Percentiles rank a stretch among this genome's conserved stretches.
These are phyloP conservation scores for Centruroides sculpturatus DNA, from an alignment of 1,140 invertebrate genomes.

Conservation along the genomic window DNA sequence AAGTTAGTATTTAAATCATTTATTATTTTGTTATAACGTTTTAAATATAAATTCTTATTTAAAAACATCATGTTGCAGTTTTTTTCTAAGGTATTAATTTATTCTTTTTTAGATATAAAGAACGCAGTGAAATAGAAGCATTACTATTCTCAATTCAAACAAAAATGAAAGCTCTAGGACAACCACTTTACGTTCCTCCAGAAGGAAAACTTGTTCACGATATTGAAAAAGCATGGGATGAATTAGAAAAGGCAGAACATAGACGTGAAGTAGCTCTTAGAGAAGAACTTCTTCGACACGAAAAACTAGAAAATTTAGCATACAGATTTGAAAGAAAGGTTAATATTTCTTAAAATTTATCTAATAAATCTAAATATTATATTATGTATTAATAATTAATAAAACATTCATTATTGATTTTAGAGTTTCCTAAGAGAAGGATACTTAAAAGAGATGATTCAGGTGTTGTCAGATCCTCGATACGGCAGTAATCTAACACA, in stretches of 20 bases:
- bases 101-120: constrained; percentile 57
- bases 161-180: constrained; percentile 79
- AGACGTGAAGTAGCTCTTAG: constrained; percentile 79
- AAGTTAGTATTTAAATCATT: constrained; percentile 44
- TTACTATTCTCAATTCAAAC: constrained; percentile 94
- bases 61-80: neutral
- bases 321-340: constrained; percentile 92
- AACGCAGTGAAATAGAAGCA: constrained; percentile 92
- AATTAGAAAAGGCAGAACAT: constrained; percentile 88
- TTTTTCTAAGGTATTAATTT: neutral
- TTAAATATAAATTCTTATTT: neutral
- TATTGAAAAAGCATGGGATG: constrained; percentile 82
- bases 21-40: neutral
- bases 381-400: too few relatives aligned
- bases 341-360: constrained; percentile 2
- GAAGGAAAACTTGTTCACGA: constrained; percentile 82
- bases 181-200: constrained; percentile 73
- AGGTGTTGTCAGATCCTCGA: constrained; percentile 80
- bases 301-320: constrained; percentile 85
- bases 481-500: constrained; percentile 80
- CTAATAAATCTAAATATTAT: constrained; percentile 1
- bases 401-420: constrained; percentile 2
- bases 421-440: constrained; percentile 74
- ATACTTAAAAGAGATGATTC: constrained; percentile 96
- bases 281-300: constrained; percentile 80